Evolutionary conservation across 1,140 invertebrate genomes (phyloP).

Genomic region (Cepaea nemoralis): DNA sequence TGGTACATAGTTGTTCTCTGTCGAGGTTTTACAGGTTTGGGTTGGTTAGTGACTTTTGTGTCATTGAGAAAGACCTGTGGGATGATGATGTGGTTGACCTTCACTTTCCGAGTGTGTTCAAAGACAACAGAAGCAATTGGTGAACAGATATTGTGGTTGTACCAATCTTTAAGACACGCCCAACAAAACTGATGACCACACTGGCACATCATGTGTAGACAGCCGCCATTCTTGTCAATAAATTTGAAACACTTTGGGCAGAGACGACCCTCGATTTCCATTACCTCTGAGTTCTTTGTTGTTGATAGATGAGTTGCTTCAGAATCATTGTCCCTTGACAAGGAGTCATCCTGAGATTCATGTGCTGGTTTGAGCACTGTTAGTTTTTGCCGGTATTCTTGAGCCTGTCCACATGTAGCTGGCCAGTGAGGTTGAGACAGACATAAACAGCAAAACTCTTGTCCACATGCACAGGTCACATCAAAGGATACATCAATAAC

Average conservation of each 20-base stretch:
- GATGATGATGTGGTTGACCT: background rate
- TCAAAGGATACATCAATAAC: background rate
- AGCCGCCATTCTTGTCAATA: slow-evolving; percentile 42
- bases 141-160: background rate
- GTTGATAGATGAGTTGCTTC: background rate
- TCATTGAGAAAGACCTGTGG: no score
- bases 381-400: slow-evolving; percentile 44
- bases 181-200: slow-evolving; percentile 42
- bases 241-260: slow-evolving; percentile 41
- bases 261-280: slow-evolving; percentile 33
- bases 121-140: background rate
- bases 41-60: background rate
- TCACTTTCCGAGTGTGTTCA: background rate
- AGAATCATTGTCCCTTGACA: background rate
- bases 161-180: slow-evolving; percentile 13
- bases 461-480: slow-evolving; percentile 51
- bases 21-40: background rate
- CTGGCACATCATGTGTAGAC: slow-evolving; percentile 37
- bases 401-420: slow-evolving; percentile 48
- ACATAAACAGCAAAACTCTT: slow-evolving; percentile 54
- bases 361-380: background rate
- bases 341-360: background rate
- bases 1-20: slow-evolving; percentile 17
- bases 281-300: background rate
- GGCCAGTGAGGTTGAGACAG: slow-evolving; percentile 55